Evolutionary conservation across 2,113 vertebrate genomes (phyloP).

Genomic region (Sialia sialis): DNA sequence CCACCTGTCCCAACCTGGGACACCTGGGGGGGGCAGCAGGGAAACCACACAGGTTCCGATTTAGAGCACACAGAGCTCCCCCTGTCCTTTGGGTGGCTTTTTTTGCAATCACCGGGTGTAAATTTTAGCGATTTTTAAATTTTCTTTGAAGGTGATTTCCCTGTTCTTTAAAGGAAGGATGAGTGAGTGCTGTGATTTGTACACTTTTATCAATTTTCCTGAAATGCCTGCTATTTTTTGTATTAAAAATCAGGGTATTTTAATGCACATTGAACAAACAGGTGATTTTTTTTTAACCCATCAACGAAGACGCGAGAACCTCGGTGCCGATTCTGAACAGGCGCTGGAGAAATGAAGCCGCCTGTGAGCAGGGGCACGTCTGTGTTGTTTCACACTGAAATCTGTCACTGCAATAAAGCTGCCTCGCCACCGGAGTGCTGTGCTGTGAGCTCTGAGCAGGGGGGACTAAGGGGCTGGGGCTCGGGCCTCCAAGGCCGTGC

Average conservation of each 20-base stretch:
- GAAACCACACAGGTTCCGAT: accelerated
- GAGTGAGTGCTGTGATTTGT: not conserved
- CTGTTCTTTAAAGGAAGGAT: not conserved
- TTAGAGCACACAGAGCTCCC: accelerated
- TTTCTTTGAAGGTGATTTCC: not conserved
- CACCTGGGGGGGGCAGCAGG: too few species aligned
- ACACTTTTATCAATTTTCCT: not conserved
- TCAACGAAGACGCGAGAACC: not conserved
- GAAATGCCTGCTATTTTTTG: not conserved
- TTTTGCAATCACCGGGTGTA: not conserved
- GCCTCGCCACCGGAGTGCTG: accelerated
- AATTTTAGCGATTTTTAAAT: accelerated
- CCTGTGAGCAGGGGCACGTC: accelerated
- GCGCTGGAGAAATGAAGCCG: accelerated
- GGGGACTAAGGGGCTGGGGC: too few species aligned
- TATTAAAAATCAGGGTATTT: not conserved
- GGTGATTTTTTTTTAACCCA: not conserved
- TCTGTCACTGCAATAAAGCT: not conserved
- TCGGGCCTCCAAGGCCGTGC: too few species aligned
- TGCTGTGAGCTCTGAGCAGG: not conserved
- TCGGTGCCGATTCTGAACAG: accelerated
- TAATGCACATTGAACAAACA: not conserved
- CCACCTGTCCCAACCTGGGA: accelerated
- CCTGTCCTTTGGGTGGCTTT: accelerated
- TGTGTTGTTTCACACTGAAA: too few species aligned